Percentiles rank a stretch among this genome's conserved stretches.
These are phyloP conservation scores for Dorcus parallelipipedus DNA, from an alignment of 2,888 invertebrate species.

Conservation along the genomic window DNA sequence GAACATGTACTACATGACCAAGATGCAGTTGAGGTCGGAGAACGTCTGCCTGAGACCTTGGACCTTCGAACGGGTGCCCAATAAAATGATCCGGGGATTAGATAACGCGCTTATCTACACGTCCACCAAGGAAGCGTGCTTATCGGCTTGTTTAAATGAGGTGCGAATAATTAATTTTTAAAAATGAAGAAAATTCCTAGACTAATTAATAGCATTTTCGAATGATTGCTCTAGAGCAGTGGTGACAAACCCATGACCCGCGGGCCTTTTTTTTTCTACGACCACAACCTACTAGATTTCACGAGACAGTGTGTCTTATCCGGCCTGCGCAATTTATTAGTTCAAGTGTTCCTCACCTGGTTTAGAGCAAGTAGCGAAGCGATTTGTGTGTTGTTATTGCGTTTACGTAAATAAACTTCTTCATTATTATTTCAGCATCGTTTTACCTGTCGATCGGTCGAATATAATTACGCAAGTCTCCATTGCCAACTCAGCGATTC, in stretches of 20 bases:
- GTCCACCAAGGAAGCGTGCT: constrained; percentile 89
- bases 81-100: constrained; percentile 84
- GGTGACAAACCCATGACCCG: no score
- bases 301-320: no score
- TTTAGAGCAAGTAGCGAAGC: no score
- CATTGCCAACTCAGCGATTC: constrained; percentile 89
- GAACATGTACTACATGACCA: constrained; percentile 94
- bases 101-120: constrained; percentile 92
- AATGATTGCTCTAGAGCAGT: no score
- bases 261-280: no score
- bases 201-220: no score
- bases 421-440: constrained; percentile 62
- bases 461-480: constrained; percentile 90
- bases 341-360: no score
- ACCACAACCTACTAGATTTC: no score
- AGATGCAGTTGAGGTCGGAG: constrained; percentile 84
- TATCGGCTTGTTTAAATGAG: constrained; percentile 90
- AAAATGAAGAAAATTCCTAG: no score
- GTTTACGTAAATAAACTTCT: no score
- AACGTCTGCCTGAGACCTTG: constrained; percentile 89
- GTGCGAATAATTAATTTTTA: constrained; percentile 43
- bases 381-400: no score
- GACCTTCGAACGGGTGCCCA: constrained; percentile 91
- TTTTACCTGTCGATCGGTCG: constrained; percentile 87
- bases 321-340: no score